Base-by-base conservation (phyloP, 1,140 invertebrate species). In the Plectrocnemia conspersa region DNA sequence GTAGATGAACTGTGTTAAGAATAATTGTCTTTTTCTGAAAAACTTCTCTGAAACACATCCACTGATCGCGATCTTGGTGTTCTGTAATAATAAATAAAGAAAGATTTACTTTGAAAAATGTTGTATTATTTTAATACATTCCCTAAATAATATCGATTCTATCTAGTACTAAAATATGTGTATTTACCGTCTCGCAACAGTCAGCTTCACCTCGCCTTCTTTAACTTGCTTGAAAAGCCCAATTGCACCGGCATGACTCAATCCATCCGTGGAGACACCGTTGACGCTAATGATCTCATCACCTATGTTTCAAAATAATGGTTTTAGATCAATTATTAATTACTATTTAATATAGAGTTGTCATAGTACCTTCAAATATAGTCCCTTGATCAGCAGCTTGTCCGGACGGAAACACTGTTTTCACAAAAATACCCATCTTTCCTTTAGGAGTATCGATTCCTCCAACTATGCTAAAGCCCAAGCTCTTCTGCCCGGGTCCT, bases 211-310 rank as follows among this genome's bases (percentile, higher is more conserved):
- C 67, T 89, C 82, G 27, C 91, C 91, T 64, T 81, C 81, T 70
- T 89, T 90, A 48, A 95, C 85, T 69, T 85, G 83, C 67, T 94
- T 93, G 71, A 97, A 97, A 64, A 91, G 81, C 46, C 81, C 79
- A 64, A 97, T 89, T 13, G 91, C 92, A 70, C 93, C 88, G 50
- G 84, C 80, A 73, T 96, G 93, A 54, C 88, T 91, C 66, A 93
- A 78, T 27, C 89, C 89, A 69, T 86, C 80, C 59, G 94, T 80
- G 16, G 83, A 77, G 65, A 82, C 80, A 42, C 86, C 87, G 77
- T 96, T 96, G 55, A 97, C 83, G 44, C 88, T 87, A 58, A 95
- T 72, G 65, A 97, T 91, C 78, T 96, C 91, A 76, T 97, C 93
- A 64, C 88, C 88, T 90, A 64, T n/a, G 77, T 29, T 29, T 29